These are phyloP conservation scores for Phocoena sinus DNA, from an alignment of 2,113 vertebrate genomes.

Conservation along the genomic window DNA sequence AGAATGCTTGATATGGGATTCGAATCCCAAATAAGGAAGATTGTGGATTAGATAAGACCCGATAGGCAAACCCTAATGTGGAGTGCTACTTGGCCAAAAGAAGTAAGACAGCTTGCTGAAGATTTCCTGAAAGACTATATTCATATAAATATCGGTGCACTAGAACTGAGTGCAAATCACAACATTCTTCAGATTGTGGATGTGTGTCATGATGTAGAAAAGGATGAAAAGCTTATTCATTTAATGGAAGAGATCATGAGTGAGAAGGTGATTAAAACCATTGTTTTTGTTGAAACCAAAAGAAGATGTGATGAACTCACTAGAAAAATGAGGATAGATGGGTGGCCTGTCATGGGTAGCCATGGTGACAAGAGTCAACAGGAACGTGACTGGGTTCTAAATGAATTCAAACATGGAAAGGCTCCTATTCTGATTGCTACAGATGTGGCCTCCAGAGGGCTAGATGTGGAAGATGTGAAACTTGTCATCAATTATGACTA, in stretches of 20 bases:
- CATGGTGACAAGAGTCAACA: constrained; percentile 99
- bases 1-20: constrained; percentile 99
- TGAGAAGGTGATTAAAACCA: constrained; percentile 98
- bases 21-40: constrained; percentile 98
- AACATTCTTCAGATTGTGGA: constrained; percentile 99
- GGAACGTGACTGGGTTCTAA: constrained; percentile 98
- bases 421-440: constrained; percentile 99
- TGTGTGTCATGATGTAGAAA: constrained; percentile 97
- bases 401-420: constrained; percentile 99
- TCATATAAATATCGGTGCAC: constrained; percentile 95
- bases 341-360: constrained; percentile 99
- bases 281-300: constrained; percentile 99
- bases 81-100: constrained; percentile 99
- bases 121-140: constrained; percentile 97
- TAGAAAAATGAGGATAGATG: constrained; percentile 96
- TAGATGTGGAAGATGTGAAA: constrained; percentile 99
- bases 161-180: constrained; percentile 98
- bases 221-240: constrained; percentile 96
- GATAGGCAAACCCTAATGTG: constrained; percentile 99
- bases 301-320: constrained; percentile 97
- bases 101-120: constrained; percentile 96
- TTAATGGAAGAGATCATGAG: constrained; percentile 99
- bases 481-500: constrained; percentile 99
- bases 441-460: constrained; percentile 97
- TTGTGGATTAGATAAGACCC: constrained; percentile 98